Evolutionary conservation across 1,140 invertebrate species (phyloP), one percentile per base, ranked within the genome.

Genomic region (Anastrepha ludens): DNA sequence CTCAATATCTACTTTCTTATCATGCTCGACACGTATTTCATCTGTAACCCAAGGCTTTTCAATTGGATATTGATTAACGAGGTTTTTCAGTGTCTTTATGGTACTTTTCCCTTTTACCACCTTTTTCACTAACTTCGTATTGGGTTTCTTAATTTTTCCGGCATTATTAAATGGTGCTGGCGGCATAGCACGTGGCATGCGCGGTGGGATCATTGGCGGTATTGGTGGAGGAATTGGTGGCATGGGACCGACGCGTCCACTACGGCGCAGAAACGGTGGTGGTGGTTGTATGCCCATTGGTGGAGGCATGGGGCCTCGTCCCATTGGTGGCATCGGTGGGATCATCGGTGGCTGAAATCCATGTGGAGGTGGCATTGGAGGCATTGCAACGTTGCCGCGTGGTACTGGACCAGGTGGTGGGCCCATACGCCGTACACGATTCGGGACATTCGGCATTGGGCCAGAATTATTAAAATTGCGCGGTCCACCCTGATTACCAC

Each of bases 1-100:
- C 87, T 92, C 91, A 59, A 93, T 93, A 62, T 93, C 90, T 60
- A 91, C 87, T 85, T 89, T 93, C 70, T 91, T 92, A 3, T 89
- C 89, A 78, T 93, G 90, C 11, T 91, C 90, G 11, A 55, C 88
- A 8, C 90, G 91, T 58, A 93, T 92, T 85, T 93, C 91, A 29
- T 91, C 90, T 11, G 89, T 92, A 7, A 93, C 92, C 92, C 93
- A 93, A 2, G 93, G 93, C 88, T 93, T 93, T 39, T 93, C 92
- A 41, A 93, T 90, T 39, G 92, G 91, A 89, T 93, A 93, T 59
- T 93, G 92, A 89, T 93, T 93, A 11, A 93, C 89, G n/a, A 93
- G 88, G 85, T 93, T 91, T 62, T 92, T 93, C 0, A 93, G 87
- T 29, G 92, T 93, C 62, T 92, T 93, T 9, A 93, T 93, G 50